Base-by-base conservation (phyloP, 2,888 invertebrate species). In the Galerucella pusilla region DNA sequence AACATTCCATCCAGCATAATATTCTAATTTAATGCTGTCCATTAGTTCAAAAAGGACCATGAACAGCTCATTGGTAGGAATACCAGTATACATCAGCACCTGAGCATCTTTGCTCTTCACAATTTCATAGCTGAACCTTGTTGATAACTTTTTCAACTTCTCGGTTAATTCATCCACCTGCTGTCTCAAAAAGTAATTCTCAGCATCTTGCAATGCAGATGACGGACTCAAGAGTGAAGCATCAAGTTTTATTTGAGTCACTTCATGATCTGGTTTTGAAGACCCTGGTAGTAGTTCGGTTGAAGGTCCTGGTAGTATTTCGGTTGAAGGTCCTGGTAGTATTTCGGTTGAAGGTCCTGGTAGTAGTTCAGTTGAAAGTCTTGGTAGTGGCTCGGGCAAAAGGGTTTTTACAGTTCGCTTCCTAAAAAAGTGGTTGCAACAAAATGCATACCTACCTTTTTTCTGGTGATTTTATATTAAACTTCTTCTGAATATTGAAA, bases 121-220 rank as follows among this genome's bases (percentile, higher is more conserved):
- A 6, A 68, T 54, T 66, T 78, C 73, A 73, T 71, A 78, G 52
- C 68, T 68, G 61, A 80, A 77, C 14, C 67, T n/a, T 25, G 52
- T 52, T 16, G 67, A 45, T 66, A 75, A 68, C 12, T 76, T 75
- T 16, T 76, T 20, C 10, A 79, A 57, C 74, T 76, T 67, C 25
- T 75, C 46, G 10, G 65, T 68, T 42, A 71, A 14, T 68, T 75
- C 68, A 16, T 73, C 71, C 12, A 78, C 10, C 25, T 79, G 60
- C 67, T 79, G 67, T 57, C 74, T 73, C 59, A 80, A 68, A 74
- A 78, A 77, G 61, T 80, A 80, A 75, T 80, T 80, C 73, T 79
- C 75, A 45, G 80, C 79, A 52, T 80, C 71, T 35, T 74, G 25
- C 52, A 35, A 71, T 65, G 20, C 42, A 57, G 57, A 57, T 57